phyloP scores from a whole-genome alignment of 92 coral and sea anemone species.

The Epizoanthus stellaris region DNA sequence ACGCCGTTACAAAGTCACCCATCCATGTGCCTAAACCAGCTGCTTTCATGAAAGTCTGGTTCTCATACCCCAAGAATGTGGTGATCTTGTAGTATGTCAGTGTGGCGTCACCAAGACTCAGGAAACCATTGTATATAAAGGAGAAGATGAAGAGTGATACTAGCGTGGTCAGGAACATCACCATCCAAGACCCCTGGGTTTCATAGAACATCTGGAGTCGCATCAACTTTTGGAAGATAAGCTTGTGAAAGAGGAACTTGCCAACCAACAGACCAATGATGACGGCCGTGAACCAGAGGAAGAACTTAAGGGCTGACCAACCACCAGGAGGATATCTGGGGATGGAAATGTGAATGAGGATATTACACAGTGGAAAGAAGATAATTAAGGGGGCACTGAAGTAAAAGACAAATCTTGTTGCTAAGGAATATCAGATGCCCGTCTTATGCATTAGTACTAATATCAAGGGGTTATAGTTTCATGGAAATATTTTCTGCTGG shows the following conservation, averaged over 20 bases:
- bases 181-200: constrained; percentile 97
- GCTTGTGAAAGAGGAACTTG: constrained; percentile 84
- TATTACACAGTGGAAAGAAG: too few relatives aligned
- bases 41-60: constrained; percentile 96
- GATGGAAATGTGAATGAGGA: background rate
- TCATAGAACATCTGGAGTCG: constrained; percentile 81
- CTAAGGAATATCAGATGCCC: too few relatives aligned
- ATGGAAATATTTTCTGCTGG: too few relatives aligned
- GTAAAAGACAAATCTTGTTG: too few relatives aligned
- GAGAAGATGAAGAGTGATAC: constrained; percentile 86
- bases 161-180: constrained; percentile 90
- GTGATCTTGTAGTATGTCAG: constrained; percentile 75
- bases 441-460: too few relatives aligned
- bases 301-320: constrained; percentile 87
- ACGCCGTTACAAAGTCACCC: constrained; percentile 99
- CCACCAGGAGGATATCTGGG: constrained; percentile 88
- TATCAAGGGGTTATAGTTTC: too few relatives aligned
- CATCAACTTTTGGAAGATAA: constrained; percentile 68
- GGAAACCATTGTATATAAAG: constrained; percentile 86
- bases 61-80: constrained; percentile 74
- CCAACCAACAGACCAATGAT: constrained; percentile 82
- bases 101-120: constrained; percentile 72
- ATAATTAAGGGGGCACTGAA: too few relatives aligned
- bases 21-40: constrained; percentile 99
- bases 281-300: constrained; percentile 78